A percentile compares a stretch with the other conserved stretches of the same genome.
Evolutionary conservation across 2,113 vertebrate species (phyloP).

Genomic region (Microtus oregoni): DNA sequence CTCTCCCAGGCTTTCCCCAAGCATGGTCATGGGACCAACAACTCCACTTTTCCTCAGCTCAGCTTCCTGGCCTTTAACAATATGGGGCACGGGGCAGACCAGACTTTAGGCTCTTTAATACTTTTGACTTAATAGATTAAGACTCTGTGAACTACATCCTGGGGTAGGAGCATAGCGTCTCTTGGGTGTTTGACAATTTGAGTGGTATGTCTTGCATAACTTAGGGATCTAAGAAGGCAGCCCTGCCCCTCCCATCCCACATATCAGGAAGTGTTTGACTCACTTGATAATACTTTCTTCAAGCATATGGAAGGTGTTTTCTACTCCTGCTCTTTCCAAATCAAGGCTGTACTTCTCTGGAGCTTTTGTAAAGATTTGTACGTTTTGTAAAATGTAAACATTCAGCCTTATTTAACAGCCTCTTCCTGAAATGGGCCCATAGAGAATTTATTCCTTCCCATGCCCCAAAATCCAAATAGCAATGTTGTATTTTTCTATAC

Average conservation of each 20-base stretch:
- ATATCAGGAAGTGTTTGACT: slow-evolving; percentile 36
- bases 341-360: slow-evolving; percentile 16
- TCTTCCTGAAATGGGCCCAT: neutral
- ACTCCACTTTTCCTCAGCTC: neutral
- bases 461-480: neutral
- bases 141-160: neutral
- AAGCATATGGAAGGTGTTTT: slow-evolving; percentile 16
- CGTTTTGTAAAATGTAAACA: neutral
- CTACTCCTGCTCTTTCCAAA: slow-evolving; percentile 43
- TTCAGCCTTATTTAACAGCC: neutral
- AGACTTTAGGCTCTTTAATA: neutral
- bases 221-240: neutral
- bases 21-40: neutral
- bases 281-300: slow-evolving; percentile 55
- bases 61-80: neutral
- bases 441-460: neutral
- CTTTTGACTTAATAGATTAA: neutral
- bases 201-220: neutral
- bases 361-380: neutral
- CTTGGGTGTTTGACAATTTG: neutral
- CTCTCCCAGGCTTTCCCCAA: neutral
- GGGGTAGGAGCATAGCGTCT: neutral
- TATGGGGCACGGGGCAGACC: neutral
- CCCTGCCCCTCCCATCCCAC: neutral
- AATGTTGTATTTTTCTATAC: neutral